Conservation (phyloP, 2,888 invertebrate genomes). For the Scaptodrosophila latifasciaeformis region DNA sequence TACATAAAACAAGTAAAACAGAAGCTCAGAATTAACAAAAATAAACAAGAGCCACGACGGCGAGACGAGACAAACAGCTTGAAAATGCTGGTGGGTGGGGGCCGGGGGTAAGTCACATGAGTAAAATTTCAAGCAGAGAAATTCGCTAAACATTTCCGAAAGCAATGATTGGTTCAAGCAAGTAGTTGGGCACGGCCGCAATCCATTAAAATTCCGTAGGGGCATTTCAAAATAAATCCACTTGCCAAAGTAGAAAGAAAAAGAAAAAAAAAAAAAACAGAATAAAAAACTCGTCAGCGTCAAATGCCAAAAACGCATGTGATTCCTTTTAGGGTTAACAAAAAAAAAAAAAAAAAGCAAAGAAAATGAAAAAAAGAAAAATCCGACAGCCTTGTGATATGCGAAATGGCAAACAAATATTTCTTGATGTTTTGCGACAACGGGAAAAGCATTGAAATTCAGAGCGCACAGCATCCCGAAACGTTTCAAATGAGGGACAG, state of each 20-base stretch:
- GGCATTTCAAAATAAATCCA: slow-evolving; percentile 69
- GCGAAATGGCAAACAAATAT: slow-evolving; percentile 67
- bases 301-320: slow-evolving; percentile 68
- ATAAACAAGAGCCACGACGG: not conserved
- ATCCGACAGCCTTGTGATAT: slow-evolving; percentile 30
- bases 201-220: slow-evolving; percentile 62
- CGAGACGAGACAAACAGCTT: not conserved
- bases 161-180: not conserved
- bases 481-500: not conserved
- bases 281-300: slow-evolving; percentile 61
- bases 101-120: slow-evolving; percentile 53
- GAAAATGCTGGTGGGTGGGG: too few species aligned
- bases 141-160: not conserved
- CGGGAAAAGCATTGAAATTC: slow-evolving; percentile 56
- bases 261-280: slow-evolving; percentile 19
- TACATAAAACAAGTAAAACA: slow-evolving; percentile 1
- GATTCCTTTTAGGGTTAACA: slow-evolving; percentile 43
- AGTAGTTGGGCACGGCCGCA: slow-evolving; percentile 3
- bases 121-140: slow-evolving; percentile 60
- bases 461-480: slow-evolving; percentile 46
- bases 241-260: slow-evolving; percentile 54
- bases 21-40: not conserved
- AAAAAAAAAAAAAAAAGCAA: not conserved
- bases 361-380: not conserved
- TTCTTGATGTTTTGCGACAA: slow-evolving; percentile 32